A percentile compares a stretch with the other conserved stretches of the same genome.
These are phyloP conservation scores for Mesorhabditis spiculigera DNA, from an alignment of 2,888 invertebrate genomes.

Conservation along the genomic window DNA sequence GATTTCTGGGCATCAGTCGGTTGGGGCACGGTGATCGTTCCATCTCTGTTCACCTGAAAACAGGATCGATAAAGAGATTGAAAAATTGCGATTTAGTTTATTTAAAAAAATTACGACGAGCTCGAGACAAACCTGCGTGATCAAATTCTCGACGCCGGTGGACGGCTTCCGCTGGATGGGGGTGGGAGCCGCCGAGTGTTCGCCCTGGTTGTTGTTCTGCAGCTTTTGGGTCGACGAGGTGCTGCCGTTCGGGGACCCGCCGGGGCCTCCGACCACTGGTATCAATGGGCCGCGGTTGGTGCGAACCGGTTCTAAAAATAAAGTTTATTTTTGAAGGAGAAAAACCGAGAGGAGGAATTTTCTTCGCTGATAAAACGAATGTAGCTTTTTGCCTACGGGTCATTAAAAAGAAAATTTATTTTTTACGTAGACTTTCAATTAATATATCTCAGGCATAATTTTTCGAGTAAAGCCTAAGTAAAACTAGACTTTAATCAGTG, in stretches of 20 bases:
- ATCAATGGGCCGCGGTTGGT: background rate
- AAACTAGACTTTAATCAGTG: too few relatives aligned
- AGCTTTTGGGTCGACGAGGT: slow-evolving; percentile 3
- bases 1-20: background rate
- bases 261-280: slow-evolving; percentile 6
- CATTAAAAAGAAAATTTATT: too few relatives aligned
- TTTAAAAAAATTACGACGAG: too few relatives aligned
- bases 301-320: background rate
- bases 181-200: background rate
- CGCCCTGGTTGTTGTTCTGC: background rate
- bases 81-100: too few relatives aligned
- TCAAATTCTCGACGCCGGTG: background rate
- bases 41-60: slow-evolving; percentile 4
- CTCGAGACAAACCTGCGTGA: background rate
- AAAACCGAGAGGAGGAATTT: too few relatives aligned
- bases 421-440: too few relatives aligned
- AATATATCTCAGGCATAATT: too few relatives aligned
- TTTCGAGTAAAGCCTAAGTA: too few relatives aligned
- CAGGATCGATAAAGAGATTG: too few relatives aligned
- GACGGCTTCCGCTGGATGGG: background rate
- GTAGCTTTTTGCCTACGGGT: too few relatives aligned
- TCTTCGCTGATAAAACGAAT: too few relatives aligned
- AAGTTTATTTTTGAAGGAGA: too few relatives aligned
- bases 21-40: background rate
- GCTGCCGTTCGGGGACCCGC: background rate